Evolutionary conservation across 2,113 vertebrate genomes (phyloP).

Genomic region (Silurus asotus): DNA sequence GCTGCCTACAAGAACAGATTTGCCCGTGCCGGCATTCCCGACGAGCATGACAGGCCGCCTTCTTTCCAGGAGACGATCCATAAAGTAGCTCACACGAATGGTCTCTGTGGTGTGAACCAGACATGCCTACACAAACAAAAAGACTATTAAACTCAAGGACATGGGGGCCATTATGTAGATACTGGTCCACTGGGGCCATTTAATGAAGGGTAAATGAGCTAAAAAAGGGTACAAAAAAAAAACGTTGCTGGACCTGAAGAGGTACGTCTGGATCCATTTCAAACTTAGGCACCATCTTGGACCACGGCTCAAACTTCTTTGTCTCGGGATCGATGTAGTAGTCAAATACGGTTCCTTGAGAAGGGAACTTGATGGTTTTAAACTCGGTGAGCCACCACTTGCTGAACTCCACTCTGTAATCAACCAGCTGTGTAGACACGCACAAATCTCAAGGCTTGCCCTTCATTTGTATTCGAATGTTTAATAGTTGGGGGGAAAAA

Average conservation of each 20-base stretch:
- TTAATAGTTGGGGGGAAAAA: neutral
- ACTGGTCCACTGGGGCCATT: neutral
- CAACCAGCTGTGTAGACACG: conserved; percentile 60
- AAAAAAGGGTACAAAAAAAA: neutral
- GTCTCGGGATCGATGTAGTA: conserved; percentile 89
- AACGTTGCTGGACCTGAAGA: conserved; percentile 78
- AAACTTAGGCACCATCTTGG: conserved; percentile 87
- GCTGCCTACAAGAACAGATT: conserved; percentile 85
- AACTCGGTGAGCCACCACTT: conserved; percentile 96
- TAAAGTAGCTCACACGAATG: conserved; percentile 82
- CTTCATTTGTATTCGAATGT: conserved; percentile 1
- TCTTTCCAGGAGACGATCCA: conserved; percentile 79
- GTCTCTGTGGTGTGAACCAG: conserved; percentile 90
- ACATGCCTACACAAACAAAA: conserved; percentile 75
- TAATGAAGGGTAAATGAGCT: neutral
- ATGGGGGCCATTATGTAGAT: neutral
- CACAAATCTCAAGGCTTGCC: conserved; percentile 21
- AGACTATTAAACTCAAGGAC: neutral
- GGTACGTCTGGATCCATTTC: conserved; percentile 85
- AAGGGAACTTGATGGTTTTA: conserved; percentile 95
- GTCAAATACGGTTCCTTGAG: conserved; percentile 93
- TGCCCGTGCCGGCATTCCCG: conserved; percentile 85
- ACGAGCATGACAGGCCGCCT: conserved; percentile 86
- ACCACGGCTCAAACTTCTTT: conserved; percentile 94
- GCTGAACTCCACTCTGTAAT: conserved; percentile 92